phyloP scores from a whole-genome alignment of 53 echinoderm and acorn worm species.

The Zoroaster sp. region DNA sequence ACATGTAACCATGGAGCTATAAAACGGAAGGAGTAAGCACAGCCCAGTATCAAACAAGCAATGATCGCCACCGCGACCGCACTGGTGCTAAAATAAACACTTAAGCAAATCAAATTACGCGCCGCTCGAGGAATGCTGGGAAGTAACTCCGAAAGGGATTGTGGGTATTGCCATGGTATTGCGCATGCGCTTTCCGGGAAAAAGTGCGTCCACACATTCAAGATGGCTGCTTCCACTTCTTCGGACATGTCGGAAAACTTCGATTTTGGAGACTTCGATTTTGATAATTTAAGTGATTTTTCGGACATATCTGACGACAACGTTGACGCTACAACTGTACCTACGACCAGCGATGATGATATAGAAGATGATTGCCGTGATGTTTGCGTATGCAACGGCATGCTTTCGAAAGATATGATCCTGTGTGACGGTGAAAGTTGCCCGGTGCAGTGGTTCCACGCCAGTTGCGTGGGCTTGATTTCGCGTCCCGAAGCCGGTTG shows the following conservation, averaged over 20 bases:
- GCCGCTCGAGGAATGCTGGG: slow-evolving; percentile 6
- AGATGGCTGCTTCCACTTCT: background rate
- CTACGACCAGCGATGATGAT: background rate
- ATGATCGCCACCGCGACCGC: slow-evolving; percentile 10
- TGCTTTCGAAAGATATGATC: slow-evolving; percentile 1
- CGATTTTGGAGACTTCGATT: background rate
- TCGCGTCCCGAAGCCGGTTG: too few species aligned
- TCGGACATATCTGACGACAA: background rate
- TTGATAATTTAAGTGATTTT: slow-evolving; percentile 11
- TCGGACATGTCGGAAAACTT: background rate
- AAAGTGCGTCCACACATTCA: background rate
- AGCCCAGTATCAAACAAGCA: background rate
- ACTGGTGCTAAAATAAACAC: background rate
- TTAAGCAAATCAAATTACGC: background rate
- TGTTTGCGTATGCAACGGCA: background rate
- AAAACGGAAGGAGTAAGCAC: too few species aligned
- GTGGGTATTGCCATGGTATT: background rate
- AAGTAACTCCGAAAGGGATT: background rate
- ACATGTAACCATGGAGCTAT: background rate
- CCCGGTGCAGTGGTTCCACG: background rate
- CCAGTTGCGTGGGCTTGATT: too few species aligned
- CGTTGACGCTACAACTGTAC: background rate
- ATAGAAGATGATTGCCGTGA: background rate
- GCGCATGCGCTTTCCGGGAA: background rate
- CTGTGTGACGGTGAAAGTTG: background rate